Evolutionary conservation across 2,888 invertebrate species (phyloP), one percentile per base, ranked within the genome.

Genomic region (Sacculina carcini): DNA sequence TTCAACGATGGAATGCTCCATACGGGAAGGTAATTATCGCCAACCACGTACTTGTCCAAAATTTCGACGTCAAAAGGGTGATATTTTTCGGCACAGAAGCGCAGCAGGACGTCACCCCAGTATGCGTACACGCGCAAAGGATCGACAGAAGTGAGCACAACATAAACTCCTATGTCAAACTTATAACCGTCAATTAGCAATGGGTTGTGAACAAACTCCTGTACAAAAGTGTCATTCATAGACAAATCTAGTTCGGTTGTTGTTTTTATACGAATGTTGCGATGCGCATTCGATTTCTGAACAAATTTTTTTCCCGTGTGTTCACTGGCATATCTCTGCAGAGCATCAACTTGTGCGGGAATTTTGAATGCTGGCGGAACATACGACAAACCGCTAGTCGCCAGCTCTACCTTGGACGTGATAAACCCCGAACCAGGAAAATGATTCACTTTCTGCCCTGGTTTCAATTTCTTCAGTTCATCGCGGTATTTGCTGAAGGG

Each of bases 111-210:
- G 62, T 96, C 94, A 3, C 80, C 84, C 62, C 79, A 79, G 62
- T 86, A 85, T 60, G 80, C 78, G 63, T 94, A 96, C 2, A 81
- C 75, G 57, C 90, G 71, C 23, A 96, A 66, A 1, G 96, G 96
- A 65, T 86, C 75, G 2, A 94, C 71, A 0, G 89, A 92, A 0
- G 90, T 92, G 21, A 96, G 68, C 1, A 81, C 78, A 0, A 84
- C 83, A 63, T 96, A 96, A 52, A 96, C 76, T 9, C 96, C 94
- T 64, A 96, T 83, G 67, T 96, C 96, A 66, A 96, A 96, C 69
- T 90, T 92, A 65, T 84, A 76, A 1, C 86, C 87, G 64, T 87
- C 87, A 3, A 96, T 79, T 19, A 96, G 69, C 59, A 82, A 76
- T 5, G 94, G 94, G 56, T 77, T 79, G 58, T 79, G 77, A 23